Conservation (phyloP, 2,113 vertebrate species). For the Vulpes lagopus region DNA sequence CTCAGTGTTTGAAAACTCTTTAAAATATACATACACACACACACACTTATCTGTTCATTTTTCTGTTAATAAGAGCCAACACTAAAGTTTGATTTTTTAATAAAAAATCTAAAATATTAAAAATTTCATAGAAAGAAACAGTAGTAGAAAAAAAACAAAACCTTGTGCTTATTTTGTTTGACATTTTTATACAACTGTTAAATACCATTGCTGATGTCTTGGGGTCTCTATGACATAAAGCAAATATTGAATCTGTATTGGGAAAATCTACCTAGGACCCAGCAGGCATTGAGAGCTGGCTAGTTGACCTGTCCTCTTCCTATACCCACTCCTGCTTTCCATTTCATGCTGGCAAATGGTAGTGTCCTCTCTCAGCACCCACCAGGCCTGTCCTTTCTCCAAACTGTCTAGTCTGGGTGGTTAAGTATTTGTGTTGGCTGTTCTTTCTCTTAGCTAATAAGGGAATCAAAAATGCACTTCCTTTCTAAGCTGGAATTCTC, state of each 20-base stretch:
- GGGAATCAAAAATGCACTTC: neutral
- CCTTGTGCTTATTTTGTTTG: neutral
- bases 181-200: neutral
- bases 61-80: neutral
- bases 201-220: neutral
- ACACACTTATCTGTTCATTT: neutral
- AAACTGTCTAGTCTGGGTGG: neutral
- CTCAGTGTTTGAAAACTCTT: neutral
- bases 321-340: neutral
- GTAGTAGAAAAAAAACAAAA: neutral
- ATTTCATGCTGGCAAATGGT: neutral
- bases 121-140: slow-evolving; percentile 13
- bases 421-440: neutral
- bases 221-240: neutral
- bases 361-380: neutral
- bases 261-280: neutral
- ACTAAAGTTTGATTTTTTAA: slow-evolving; percentile 5
- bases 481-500: neutral
- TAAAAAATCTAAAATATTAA: slow-evolving; percentile 24
- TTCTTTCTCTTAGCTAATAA: neutral
- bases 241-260: neutral
- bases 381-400: neutral
- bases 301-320: neutral
- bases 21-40: neutral
- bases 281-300: neutral